Evolutionary conservation across 2,113 vertebrate species (phyloP).

Genomic region (Phylloscopus trochiloides): DNA sequence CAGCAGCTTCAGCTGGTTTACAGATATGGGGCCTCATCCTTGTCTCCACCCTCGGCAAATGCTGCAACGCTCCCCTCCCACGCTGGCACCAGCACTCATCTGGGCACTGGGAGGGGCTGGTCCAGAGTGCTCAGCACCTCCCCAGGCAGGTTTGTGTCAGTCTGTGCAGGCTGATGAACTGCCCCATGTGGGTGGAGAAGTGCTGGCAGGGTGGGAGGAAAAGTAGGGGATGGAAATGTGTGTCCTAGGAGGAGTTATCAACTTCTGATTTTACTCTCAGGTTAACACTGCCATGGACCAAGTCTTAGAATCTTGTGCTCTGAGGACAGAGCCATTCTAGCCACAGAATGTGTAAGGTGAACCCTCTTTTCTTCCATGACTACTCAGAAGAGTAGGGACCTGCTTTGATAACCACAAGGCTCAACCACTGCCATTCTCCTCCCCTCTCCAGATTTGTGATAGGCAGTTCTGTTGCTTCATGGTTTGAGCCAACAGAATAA

Average conservation of each 20-base stretch:
- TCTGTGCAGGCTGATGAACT: not conserved
- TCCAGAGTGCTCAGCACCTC: not conserved
- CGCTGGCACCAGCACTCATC: not conserved
- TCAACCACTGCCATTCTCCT: not conserved
- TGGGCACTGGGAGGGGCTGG: not conserved
- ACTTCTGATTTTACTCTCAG: not conserved
- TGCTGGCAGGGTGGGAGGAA: not conserved
- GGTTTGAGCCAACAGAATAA: not conserved
- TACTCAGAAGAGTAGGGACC: not conserved
- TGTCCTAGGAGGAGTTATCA: not conserved
- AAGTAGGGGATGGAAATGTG: not conserved
- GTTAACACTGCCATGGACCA: not conserved
- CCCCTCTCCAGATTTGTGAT: not conserved
- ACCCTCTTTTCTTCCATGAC: not conserved
- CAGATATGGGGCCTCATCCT: not conserved
- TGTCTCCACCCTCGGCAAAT: not conserved
- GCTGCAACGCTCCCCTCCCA: not conserved
- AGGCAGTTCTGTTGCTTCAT: not conserved
- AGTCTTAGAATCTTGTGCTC: not conserved
- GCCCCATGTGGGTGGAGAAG: not conserved
- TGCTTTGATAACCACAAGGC: not conserved
- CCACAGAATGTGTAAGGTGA: not conserved
- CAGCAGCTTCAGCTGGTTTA: not conserved
- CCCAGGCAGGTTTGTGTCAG: not conserved
- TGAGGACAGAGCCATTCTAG: accelerated